These are phyloP conservation scores for Aphelocoma coerulescens DNA, from an alignment of 2,113 vertebrate species.

Conservation along the genomic window DNA sequence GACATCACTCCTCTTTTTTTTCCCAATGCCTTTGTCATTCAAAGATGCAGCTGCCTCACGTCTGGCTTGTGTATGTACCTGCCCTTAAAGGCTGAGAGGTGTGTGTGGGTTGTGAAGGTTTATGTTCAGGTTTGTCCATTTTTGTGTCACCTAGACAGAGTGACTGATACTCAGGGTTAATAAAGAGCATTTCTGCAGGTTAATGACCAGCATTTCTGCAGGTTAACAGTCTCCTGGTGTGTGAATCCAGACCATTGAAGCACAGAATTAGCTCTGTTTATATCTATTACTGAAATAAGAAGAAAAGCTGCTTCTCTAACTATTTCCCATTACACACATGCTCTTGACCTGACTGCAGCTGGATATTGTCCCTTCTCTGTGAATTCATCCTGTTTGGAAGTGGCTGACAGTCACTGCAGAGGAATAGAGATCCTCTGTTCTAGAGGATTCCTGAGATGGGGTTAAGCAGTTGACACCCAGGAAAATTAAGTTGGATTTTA, in stretches of 20 bases:
- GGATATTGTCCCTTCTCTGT: not conserved
- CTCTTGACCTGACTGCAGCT: not conserved
- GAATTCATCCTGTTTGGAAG: not conserved
- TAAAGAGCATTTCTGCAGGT: not conserved
- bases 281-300: not conserved
- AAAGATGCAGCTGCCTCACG: not conserved
- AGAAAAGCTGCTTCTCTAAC: not conserved
- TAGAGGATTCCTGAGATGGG: not conserved
- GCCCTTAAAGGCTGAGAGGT: not conserved
- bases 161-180: not conserved
- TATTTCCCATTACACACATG: not conserved
- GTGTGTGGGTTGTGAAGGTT: not conserved
- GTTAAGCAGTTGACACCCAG: not conserved
- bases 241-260: not conserved
- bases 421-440: not conserved
- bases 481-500: slow-evolving; percentile 42
- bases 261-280: not conserved
- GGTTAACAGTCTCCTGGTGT: not conserved
- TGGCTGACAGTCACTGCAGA: not conserved
- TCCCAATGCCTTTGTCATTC: not conserved
- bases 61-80: not conserved
- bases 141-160: not conserved
- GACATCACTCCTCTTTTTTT: not conserved
- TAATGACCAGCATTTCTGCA: not conserved
- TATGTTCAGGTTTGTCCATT: not conserved